Conservation (phyloP, 2,888 invertebrate genomes). For the Eutolmus rufibarbis region DNA sequence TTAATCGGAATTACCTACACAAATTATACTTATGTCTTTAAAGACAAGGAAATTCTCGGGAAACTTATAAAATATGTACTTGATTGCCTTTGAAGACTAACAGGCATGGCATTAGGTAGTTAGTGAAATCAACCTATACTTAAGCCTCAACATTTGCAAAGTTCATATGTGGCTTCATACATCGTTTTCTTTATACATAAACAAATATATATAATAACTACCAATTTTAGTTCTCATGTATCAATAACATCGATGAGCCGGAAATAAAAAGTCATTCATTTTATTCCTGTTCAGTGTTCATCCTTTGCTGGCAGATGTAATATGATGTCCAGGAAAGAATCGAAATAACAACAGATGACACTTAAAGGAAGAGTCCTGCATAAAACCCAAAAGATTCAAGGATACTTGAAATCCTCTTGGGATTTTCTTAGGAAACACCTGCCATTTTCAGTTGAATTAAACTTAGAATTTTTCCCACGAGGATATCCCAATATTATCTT, state of each 20-base stretch:
- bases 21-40: no score
- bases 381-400: not conserved
- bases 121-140: no score
- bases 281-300: not conserved
- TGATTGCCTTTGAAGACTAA: not conserved
- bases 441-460: conserved; percentile 1
- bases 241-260: not conserved
- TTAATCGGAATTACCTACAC: no score
- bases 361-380: not conserved
- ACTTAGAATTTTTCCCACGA: not conserved
- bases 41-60: no score
- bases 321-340: not conserved
- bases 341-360: not conserved
- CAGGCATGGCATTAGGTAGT: no score
- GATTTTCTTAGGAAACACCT: not conserved
- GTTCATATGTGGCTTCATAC: no score
- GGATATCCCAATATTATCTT: not conserved
- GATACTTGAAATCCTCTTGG: not conserved
- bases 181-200: no score
- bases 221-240: not conserved
- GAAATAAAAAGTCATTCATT: not conserved
- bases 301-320: not conserved
- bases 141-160: no score
- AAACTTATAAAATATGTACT: not conserved
- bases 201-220: not conserved